Base-by-base conservation (phyloP, 2,113 vertebrate species). In the Anarrhichthys ocellatus region DNA sequence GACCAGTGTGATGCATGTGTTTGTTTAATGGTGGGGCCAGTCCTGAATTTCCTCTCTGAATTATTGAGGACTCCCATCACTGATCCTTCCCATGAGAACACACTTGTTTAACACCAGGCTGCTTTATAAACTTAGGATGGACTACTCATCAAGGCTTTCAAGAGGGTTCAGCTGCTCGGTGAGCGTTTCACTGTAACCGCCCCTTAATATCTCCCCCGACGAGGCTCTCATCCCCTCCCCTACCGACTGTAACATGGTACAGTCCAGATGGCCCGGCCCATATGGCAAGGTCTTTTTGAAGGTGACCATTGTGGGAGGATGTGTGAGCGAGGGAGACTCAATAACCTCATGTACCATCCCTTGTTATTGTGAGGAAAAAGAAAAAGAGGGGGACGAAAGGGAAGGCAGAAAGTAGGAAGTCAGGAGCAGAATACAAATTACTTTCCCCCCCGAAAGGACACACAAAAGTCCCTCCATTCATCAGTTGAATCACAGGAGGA, bases 271-370 rank as follows among this genome's bases (percentile, higher is more conserved):
- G 90, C 62, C 65, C 27, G 71, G 85, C 27, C 89, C 90, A 92
- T 91, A 93, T 93, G 92, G 91, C 88, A 90, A 90, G 88, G 88
- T 86, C 82, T 68, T 91, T 88, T 70, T 91, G 81, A 94, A 92
- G 92, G 91, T 93, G 88, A 92, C 81, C 76, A 78, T 73, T 80
- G 82, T 76, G 27, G 54, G 69, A 68, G 24, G 24, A 75, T 24
- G 76, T 62, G 34, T 22, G 34, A 24, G 29, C 1, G 27, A 22
- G 44, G 38, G 67, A 42, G 27, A 17, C 70, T 73, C 9, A 6
- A 62, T 68, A 87, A 83, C 83, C 27, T 83, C 68, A 40, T 87
- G 82, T 64, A 27, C 76, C 73, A 64, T 85, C 67, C 69, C 69
- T 80, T 84, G 20, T 84, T 74, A 84, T 84, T 84, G 84, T 81